Percentiles rank a stretch among this genome's conserved stretches.
These are phyloP conservation scores for Melikaiella ostensackeni DNA, from an alignment of 2,888 invertebrate genomes.

Conservation along the genomic window DNA sequence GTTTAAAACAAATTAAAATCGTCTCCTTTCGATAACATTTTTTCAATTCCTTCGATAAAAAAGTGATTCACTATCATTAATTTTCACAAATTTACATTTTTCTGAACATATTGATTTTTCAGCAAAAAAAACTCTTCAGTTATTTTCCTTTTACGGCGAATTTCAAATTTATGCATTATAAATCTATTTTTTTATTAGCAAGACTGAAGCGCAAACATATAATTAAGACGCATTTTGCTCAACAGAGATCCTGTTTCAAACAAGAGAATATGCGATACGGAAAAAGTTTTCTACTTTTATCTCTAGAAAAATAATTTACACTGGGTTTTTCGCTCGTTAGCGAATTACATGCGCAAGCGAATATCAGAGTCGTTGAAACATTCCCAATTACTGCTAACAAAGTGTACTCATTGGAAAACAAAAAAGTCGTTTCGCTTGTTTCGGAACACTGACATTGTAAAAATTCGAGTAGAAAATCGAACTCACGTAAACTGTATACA, in stretches of 20 bases:
- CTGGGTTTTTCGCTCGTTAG: neutral
- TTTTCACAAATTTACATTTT: neutral
- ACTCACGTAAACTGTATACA: neutral
- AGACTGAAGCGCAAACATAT: neutral
- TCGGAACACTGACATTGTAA: neutral
- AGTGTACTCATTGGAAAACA: constrained; percentile 11
- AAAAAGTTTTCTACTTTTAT: neutral
- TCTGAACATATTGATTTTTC: neutral
- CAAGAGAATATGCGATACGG: neutral
- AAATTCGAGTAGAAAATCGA: neutral
- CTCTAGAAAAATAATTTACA: constrained; percentile 17
- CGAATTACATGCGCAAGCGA: constrained; percentile 11
- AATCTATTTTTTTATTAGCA: neutral
- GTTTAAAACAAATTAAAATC: neutral
- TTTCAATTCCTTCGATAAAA: too few relatives aligned
- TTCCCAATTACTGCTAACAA: constrained; percentile 26
- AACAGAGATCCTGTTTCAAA: neutral
- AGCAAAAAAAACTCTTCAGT: neutral
- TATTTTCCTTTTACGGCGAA: neutral
- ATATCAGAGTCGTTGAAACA: constrained; percentile 13
- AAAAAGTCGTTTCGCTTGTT: constrained; percentile 10
- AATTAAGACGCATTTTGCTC: neutral
- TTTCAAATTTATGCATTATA: neutral
- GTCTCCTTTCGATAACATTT: too few relatives aligned
- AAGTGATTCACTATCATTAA: too few relatives aligned